A percentile compares a stretch with the other conserved stretches of the same genome.
phyloP scores from a whole-genome alignment of 2,888 invertebrate genomes.

The Hirudinaria manillensis region DNA sequence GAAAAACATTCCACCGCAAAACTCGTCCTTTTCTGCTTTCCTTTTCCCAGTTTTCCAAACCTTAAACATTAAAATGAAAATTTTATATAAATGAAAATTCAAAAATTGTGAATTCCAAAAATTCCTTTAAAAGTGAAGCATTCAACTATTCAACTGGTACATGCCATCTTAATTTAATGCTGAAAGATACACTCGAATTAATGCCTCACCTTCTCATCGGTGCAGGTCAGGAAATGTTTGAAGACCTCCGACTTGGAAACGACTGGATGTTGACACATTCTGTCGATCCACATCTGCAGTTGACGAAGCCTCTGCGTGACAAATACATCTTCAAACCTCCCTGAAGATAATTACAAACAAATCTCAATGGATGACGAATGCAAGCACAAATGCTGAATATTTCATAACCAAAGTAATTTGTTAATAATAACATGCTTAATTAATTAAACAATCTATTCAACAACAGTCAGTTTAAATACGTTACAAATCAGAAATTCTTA shows the following conservation, averaged over 20 bases:
- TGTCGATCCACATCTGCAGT: slow-evolving; percentile 90
- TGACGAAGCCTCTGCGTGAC: slow-evolving; percentile 89
- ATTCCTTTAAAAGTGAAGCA: too few relatives aligned
- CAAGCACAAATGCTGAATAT: neutral
- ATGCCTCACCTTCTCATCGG: slow-evolving; percentile 76
- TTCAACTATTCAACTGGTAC: too few relatives aligned
- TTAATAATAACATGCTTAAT: too few relatives aligned
- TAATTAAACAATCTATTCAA: too few relatives aligned
- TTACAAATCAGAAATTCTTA: too few relatives aligned
- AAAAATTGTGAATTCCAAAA: neutral
- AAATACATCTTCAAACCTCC: slow-evolving; percentile 91
- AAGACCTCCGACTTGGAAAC: slow-evolving; percentile 84
- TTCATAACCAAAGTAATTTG: too few relatives aligned
- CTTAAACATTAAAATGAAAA: slow-evolving; percentile 41
- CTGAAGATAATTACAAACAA: slow-evolving; percentile 53
- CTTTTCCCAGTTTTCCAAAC: slow-evolving; percentile 93
- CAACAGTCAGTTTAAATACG: too few relatives aligned
- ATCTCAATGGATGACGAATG: neutral
- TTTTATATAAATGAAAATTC: neutral
- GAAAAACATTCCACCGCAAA: slow-evolving; percentile 68
- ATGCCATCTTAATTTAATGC: too few relatives aligned
- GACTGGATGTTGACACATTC: slow-evolving; percentile 92
- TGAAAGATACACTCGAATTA: neutral
- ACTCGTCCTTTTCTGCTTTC: slow-evolving; percentile 85
- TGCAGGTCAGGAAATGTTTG: slow-evolving; percentile 93